These are phyloP conservation scores for Rhynchonycteris naso DNA, from an alignment of 2,797 vertebrate species.

Conservation along the genomic window DNA sequence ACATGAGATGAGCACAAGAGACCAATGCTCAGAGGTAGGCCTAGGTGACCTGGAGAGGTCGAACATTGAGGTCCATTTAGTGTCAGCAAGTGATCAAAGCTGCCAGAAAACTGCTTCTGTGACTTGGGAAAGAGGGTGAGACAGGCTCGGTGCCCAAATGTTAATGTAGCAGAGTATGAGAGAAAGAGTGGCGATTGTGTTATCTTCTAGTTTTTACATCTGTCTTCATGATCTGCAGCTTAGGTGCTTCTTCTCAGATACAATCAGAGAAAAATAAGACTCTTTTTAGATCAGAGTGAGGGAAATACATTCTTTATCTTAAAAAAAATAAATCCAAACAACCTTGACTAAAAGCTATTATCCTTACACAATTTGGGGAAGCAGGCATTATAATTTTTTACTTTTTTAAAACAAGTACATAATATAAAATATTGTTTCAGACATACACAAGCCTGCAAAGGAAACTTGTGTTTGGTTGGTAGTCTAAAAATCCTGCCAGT, in stretches of 20 bases:
- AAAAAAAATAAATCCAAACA: neutral
- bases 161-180: neutral
- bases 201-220: neutral
- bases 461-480: neutral
- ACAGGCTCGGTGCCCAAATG: neutral
- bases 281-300: neutral
- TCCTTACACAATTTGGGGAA: neutral
- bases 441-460: neutral
- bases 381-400: neutral
- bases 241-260: neutral
- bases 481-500: neutral
- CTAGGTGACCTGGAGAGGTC: neutral
- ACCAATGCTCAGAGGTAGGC: neutral
- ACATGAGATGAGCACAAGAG: neutral
- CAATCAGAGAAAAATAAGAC: neutral
- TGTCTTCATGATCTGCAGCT: neutral
- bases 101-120: neutral
- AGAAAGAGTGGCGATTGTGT: neutral
- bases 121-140: neutral
- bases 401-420: neutral
- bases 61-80: neutral
- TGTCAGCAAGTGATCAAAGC: neutral
- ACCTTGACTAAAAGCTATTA: slow-evolving; percentile 6
- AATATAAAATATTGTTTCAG: neutral
- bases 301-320: slow-evolving; percentile 15